phyloP scores from a whole-genome alignment of 2,888 invertebrate genomes.

The Toxonevra muliebris region DNA sequence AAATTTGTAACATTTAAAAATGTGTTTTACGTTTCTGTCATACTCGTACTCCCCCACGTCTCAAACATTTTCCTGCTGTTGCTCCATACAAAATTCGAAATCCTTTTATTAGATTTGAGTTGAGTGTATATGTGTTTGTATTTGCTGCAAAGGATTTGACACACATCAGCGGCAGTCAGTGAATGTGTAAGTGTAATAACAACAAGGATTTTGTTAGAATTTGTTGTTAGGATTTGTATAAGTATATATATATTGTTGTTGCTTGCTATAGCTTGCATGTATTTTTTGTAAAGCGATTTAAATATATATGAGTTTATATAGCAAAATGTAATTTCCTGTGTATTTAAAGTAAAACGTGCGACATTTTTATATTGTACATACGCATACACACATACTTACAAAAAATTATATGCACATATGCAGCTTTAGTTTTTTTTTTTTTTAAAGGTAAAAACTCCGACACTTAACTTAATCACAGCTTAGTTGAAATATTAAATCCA shows the following conservation, averaged over 20 bases:
- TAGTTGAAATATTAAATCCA: too few relatives aligned
- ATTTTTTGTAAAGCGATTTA: too few relatives aligned
- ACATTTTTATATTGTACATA: too few relatives aligned
- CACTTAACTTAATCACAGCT: too few relatives aligned
- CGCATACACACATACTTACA: too few relatives aligned
- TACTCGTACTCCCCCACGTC: neutral
- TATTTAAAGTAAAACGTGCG: too few relatives aligned
- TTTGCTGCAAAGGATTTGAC: conserved; percentile 11
- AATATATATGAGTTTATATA: too few relatives aligned
- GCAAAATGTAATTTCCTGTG: too few relatives aligned
- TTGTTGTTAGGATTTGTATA: neutral
- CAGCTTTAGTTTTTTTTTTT: too few relatives aligned
- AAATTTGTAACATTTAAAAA: conserved; percentile 2
- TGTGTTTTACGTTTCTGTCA: neutral
- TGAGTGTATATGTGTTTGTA: too few relatives aligned
- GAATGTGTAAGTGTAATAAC: neutral
- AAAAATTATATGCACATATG: too few relatives aligned
- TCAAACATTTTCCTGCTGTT: neutral
- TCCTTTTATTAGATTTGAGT: conserved; percentile 17
- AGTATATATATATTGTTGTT: neutral
- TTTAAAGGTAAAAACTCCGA: too few relatives aligned
- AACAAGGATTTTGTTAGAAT: conserved; percentile 18
- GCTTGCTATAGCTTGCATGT: neutral
- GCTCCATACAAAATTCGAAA: neutral
- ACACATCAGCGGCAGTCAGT: conserved; percentile 17